phyloP scores from a whole-genome alignment of 2,888 invertebrate genomes.

The Prosopocoilus inquinatus region DNA sequence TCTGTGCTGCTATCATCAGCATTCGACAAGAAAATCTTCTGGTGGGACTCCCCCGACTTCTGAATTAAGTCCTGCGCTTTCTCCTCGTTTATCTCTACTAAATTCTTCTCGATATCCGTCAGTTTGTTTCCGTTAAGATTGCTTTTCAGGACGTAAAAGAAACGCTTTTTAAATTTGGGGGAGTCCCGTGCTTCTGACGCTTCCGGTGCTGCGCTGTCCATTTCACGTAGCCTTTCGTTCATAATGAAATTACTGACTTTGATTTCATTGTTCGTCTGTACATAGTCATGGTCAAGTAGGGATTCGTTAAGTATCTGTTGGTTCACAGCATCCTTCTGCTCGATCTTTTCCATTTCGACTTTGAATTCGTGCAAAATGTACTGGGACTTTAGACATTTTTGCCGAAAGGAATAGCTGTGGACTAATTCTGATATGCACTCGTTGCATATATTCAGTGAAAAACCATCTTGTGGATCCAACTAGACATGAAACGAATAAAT shows the following conservation, averaged over 20 bases:
- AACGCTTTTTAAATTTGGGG: not conserved
- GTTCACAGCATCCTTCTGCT: not conserved
- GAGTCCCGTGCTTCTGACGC: not conserved
- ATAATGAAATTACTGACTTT: not conserved
- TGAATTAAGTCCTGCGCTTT: slow-evolving; percentile 5
- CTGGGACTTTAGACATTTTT: slow-evolving; percentile 8
- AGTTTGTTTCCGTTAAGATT: not conserved
- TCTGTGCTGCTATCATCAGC: not conserved
- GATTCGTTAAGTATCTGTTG: not conserved
- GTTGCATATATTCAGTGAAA: slow-evolving; percentile 13
- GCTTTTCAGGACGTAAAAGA: slow-evolving; percentile 7
- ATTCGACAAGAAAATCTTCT: not conserved
- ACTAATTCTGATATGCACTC: slow-evolving; percentile 10
- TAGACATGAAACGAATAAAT: not conserved
- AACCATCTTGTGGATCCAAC: slow-evolving; percentile 5
- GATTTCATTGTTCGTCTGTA: slow-evolving; percentile 1
- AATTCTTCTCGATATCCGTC: not conserved
- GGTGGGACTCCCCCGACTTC: not conserved
- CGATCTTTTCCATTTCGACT: slow-evolving; percentile 6
- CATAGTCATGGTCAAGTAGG: slow-evolving; percentile 14
- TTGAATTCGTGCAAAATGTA: slow-evolving; percentile 4
- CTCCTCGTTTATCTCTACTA: slow-evolving; percentile 10
- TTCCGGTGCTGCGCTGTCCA: not conserved
- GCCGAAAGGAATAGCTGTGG: slow-evolving; percentile 5
- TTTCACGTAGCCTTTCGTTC: not conserved